These are phyloP conservation scores for Linepithema humile DNA, from an alignment of 1,140 invertebrate species.

Conservation along the genomic window DNA sequence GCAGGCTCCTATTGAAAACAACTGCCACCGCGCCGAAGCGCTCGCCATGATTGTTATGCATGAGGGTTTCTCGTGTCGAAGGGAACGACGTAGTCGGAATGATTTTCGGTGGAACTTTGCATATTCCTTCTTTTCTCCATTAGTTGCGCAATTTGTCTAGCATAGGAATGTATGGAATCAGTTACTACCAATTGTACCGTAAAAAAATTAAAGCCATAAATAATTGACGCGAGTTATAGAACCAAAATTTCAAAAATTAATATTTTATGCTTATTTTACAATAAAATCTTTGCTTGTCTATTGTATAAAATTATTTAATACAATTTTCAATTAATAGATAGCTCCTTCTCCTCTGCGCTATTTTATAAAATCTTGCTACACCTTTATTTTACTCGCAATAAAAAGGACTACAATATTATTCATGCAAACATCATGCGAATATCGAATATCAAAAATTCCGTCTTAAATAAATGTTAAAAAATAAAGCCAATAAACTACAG, in stretches of 20 bases:
- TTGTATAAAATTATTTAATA: no score
- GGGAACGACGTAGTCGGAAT: conserved; percentile 20
- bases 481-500: no score
- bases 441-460: not conserved
- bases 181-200: not conserved
- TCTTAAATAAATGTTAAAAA: not conserved
- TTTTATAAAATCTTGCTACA: no score
- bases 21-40: conserved; percentile 17
- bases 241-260: not conserved
- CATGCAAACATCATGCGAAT: no score
- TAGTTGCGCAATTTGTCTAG: conserved; percentile 6
- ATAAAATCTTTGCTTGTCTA: not conserved
- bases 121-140: not conserved
- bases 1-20: conserved; percentile 70
- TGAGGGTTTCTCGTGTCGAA: conserved; percentile 59
- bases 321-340: no score
- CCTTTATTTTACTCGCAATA: no score
- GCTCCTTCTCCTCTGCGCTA: no score
- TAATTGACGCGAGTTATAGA: not conserved
- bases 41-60: conserved; percentile 63
- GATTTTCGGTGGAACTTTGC: conserved; percentile 38
- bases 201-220: not conserved
- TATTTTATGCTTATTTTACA: not conserved
- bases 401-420: no score
- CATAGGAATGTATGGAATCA: not conserved